phyloP scores from a whole-genome alignment of 2,888 invertebrate genomes.

The Lithophane semibrunnea region DNA sequence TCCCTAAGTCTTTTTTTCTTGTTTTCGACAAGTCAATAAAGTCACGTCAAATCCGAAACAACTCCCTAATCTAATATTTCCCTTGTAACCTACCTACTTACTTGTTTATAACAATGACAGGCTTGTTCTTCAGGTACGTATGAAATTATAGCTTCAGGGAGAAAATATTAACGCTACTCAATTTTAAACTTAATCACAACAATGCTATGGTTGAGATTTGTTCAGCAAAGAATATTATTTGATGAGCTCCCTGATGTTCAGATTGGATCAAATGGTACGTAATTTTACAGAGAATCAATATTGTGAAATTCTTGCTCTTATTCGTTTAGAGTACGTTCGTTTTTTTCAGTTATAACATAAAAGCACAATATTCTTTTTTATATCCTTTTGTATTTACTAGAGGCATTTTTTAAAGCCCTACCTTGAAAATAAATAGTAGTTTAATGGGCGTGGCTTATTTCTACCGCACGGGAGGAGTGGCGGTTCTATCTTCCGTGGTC shows the following conservation, averaged over 20 bases:
- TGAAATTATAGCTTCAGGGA: constrained; percentile 55
- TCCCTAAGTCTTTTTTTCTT: neutral
- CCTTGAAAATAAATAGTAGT: no score
- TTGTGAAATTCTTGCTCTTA: constrained; percentile 17
- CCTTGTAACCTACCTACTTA: constrained; percentile 43
- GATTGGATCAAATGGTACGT: constrained; percentile 46
- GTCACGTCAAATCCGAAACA: constrained; percentile 31
- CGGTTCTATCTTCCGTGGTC: no score
- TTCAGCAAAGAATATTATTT: constrained; percentile 27
- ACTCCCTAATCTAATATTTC: constrained; percentile 44
- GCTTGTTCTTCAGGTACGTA: constrained; percentile 44
- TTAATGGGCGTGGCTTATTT: no score
- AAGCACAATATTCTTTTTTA: neutral
- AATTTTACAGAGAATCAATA: constrained; percentile 52
- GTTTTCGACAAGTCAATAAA: constrained; percentile 12
- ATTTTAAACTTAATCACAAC: constrained; percentile 8
- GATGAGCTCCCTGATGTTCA: constrained; percentile 35
- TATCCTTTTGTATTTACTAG: neutral
- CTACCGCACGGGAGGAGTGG: no score
- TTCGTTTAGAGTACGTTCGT: constrained; percentile 11
- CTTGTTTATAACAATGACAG: constrained; percentile 58
- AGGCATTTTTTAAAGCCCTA: neutral
- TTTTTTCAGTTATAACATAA: neutral
- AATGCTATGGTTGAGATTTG: constrained; percentile 12
- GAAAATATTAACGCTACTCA: neutral